phyloP scores from a whole-genome alignment of 1,140 invertebrate species.

The Cydia amplana region DNA sequence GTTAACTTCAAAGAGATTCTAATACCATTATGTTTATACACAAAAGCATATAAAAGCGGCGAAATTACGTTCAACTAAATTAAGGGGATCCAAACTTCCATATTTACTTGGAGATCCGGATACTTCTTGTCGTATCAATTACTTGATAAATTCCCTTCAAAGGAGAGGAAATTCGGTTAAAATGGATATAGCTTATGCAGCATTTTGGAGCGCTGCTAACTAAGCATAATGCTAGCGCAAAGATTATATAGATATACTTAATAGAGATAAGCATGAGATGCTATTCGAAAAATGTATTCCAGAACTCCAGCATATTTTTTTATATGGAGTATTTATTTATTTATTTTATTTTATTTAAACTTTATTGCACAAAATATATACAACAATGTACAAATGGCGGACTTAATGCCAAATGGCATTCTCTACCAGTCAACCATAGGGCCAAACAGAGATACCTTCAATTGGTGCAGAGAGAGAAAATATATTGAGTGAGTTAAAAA shows the following conservation, averaged over 20 bases:
- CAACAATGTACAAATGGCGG: no score
- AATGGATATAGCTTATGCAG: slow-evolving; percentile 20
- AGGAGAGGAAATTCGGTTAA: slow-evolving; percentile 16
- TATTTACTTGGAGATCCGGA: slow-evolving; percentile 13
- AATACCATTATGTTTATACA: slow-evolving; percentile 29
- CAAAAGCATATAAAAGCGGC: slow-evolving; percentile 30
- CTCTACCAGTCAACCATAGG: no score
- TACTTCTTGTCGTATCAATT: slow-evolving; percentile 13
- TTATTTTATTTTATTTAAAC: no score
- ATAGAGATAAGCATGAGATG: no score
- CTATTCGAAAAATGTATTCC: no score
- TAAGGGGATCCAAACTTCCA: slow-evolving; percentile 27
- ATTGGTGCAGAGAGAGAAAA: no score
- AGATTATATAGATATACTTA: neutral
- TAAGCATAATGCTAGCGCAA: neutral
- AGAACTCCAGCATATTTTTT: no score
- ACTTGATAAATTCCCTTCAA: slow-evolving; percentile 25
- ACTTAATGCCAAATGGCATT: no score
- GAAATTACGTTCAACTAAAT: slow-evolving; percentile 5
- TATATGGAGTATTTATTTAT: no score
- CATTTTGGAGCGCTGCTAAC: slow-evolving; percentile 1
- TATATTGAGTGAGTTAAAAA: no score
- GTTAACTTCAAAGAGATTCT: slow-evolving; percentile 12
- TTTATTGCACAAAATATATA: no score
- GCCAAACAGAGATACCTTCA: no score